Evolutionary conservation across 1,140 invertebrate species (phyloP).

Genomic region (Branchinecta lynchi): DNA sequence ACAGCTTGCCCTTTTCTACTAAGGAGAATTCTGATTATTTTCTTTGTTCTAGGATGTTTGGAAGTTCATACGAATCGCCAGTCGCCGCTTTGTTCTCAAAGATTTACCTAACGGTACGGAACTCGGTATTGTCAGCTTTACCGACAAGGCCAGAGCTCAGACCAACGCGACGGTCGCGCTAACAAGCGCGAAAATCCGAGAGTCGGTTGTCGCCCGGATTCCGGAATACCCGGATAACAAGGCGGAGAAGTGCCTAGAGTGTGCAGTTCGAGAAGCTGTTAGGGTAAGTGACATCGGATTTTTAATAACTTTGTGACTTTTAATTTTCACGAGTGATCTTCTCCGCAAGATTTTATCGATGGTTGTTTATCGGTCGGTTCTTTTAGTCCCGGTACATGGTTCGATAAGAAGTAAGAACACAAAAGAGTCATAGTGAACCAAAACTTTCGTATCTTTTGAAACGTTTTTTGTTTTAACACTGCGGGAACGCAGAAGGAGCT

Average conservation of each 20-base stretch:
- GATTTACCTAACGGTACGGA: constrained; percentile 36
- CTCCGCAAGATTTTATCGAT: too few species aligned
- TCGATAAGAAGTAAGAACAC: too few species aligned
- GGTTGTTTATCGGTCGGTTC: too few species aligned
- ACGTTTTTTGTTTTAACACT: too few species aligned
- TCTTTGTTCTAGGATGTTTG: constrained; percentile 35
- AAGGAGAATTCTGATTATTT: constrained; percentile 18
- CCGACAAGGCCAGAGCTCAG: constrained; percentile 33
- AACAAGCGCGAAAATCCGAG: constrained; percentile 27
- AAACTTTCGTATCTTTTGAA: too few species aligned
- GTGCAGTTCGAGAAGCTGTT: constrained; percentile 37
- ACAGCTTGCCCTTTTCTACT: background rate
- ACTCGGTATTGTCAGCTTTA: constrained; percentile 28
- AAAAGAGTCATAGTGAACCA: too few species aligned
- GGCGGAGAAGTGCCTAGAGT: constrained; percentile 32
- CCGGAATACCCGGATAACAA: constrained; percentile 30
- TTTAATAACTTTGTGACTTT: background rate
- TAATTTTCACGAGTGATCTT: constrained; percentile 6
- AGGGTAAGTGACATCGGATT: constrained; percentile 26
- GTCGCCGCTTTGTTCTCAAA: constrained; percentile 39
- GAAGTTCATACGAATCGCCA: constrained; percentile 39
- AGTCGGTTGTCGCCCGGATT: constrained; percentile 35
- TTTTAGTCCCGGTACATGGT: too few species aligned
- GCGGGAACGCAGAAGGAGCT: too few species aligned
- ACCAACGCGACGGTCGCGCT: constrained; percentile 30